Evolutionary conservation across 2,797 vertebrate species (phyloP), one percentile per base, ranked within the genome.

Genomic region (Hybognathus amarus): DNA sequence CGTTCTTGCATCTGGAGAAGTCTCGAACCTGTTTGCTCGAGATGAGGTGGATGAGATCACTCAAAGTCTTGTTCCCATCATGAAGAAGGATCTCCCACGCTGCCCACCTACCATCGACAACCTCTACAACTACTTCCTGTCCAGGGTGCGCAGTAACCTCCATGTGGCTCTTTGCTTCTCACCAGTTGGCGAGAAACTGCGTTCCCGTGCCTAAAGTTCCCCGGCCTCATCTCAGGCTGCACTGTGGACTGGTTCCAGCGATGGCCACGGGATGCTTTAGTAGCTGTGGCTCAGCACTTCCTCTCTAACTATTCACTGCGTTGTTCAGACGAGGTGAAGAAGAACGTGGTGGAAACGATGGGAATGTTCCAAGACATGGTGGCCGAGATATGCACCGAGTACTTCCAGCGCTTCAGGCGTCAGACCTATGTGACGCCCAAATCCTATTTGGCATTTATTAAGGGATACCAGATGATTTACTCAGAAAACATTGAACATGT

Each of bases 161-260:
- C 96, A 96, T 18, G 93, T 96, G 0, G 94, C 95, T n/a, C 95
- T 97, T 87, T 96, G 95, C 88, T 97, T 96, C 92, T 96, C 96
- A 20, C 96, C 96, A 0, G 93, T 96, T 38, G 95, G 96, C 6
- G 95, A 96, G 77, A 96, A 95, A 88, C 96, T 97, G 83, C 95
- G 96, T 52, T 93, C 88, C 50, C 92, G 91, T 9, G 94, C 96
- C 83, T 96, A 18, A 96, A 92, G 91, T 97, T 96, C 80, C 96
- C 96, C 1, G 95, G 94, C 33, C 91, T 97, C 86, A 96, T 96
- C 87, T 97, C 96, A 0, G 95, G 95, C 85, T 96, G 96, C 88
- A 96, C 96, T 0, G 90, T 96, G 82, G 95, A 96, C 92, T 96
- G 96, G 96, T 96, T 97, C 89, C 95, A 95, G 84, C 75, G 87